Conservation (phyloP, 1,140 invertebrate species). For the Oncopodura yosiiana region DNA sequence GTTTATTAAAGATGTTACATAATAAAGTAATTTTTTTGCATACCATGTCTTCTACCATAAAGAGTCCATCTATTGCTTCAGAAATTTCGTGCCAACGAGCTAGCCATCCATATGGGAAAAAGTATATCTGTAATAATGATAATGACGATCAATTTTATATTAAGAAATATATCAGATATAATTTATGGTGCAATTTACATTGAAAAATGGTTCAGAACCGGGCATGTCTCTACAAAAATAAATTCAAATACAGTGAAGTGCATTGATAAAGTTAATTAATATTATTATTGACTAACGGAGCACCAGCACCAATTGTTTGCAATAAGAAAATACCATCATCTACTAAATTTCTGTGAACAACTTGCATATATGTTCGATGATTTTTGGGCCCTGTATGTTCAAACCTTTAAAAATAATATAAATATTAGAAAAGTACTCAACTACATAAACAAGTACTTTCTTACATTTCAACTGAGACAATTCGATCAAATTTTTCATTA, state of each 20-base stretch:
- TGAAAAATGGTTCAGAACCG: slow-evolving; percentile 9
- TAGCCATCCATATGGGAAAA: slow-evolving; percentile 27
- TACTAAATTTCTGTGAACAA: slow-evolving; percentile 13
- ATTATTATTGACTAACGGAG: too few species aligned
- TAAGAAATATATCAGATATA: too few species aligned
- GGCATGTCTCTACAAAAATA: too few species aligned
- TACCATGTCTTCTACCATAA: slow-evolving; percentile 28
- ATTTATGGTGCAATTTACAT: too few species aligned
- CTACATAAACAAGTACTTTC: too few species aligned
- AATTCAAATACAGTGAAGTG: too few species aligned
- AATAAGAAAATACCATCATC: slow-evolving; percentile 29
- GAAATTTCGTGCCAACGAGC: slow-evolving; percentile 19
- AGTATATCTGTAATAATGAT: slow-evolving; percentile 30
- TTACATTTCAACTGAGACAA: slow-evolving; percentile 23
- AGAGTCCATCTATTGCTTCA: slow-evolving; percentile 21
- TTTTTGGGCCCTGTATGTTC: slow-evolving; percentile 28
- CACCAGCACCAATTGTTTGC: slow-evolving; percentile 24
- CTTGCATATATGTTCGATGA: slow-evolving; percentile 24
- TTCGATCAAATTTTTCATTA: slow-evolving; percentile 30
- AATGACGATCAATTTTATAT: too few species aligned
- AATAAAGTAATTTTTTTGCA: too few species aligned
- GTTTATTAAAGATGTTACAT: too few species aligned
- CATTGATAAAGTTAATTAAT: too few species aligned
- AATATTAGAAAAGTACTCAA: too few species aligned
- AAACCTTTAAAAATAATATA: too few species aligned